phyloP scores from a whole-genome alignment of 2,797 vertebrate genomes.

The Perodicticus potto region DNA sequence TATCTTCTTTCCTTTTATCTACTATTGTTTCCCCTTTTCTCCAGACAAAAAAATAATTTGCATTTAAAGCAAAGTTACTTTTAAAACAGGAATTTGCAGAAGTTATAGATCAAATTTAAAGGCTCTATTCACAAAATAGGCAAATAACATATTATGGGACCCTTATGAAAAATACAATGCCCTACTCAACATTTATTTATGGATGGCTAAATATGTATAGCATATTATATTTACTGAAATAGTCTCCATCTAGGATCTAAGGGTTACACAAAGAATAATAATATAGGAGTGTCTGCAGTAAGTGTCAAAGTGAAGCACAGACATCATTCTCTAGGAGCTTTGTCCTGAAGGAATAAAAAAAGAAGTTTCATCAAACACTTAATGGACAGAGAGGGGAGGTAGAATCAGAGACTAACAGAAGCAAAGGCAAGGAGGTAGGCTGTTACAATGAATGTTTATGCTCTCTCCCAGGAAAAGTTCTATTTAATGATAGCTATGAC shows the following conservation, averaged over 20 bases:
- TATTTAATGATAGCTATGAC: not conserved
- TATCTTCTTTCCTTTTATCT: not conserved
- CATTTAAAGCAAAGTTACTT: constrained; percentile 28
- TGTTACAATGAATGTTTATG: not conserved
- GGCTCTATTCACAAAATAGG: not conserved
- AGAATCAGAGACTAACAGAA: not conserved
- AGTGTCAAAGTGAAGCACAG: not conserved
- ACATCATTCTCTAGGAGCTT: not conserved
- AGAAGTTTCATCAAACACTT: not conserved
- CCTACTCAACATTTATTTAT: not conserved
- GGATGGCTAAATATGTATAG: not conserved
- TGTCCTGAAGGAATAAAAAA: not conserved
- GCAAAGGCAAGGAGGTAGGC: not conserved
- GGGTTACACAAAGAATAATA: not conserved
- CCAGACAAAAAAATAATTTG: not conserved
- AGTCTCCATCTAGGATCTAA: not conserved
- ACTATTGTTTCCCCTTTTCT: not conserved
- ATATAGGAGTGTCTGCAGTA: not conserved
- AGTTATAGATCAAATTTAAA: not conserved
- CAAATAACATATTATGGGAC: not conserved
- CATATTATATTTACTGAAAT: not conserved
- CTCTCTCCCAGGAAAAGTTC: not conserved
- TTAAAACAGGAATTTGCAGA: not conserved
- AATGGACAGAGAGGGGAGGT: not conserved
- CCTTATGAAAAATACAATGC: not conserved